A percentile compares a stretch with the other conserved stretches of the same genome.
phyloP scores from a whole-genome alignment of 2,888 invertebrate genomes.

The Protophormia terraenovae region DNA sequence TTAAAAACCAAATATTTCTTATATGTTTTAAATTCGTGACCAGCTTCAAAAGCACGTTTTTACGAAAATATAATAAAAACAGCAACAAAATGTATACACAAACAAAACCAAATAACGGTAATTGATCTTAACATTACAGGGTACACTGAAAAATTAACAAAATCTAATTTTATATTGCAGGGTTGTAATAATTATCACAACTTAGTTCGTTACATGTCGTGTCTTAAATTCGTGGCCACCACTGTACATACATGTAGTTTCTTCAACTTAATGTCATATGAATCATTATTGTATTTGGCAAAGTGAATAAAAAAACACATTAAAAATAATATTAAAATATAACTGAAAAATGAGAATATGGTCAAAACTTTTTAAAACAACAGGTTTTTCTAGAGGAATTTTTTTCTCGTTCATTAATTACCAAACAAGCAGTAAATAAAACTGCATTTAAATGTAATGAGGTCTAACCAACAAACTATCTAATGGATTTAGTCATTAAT shows the following conservation, averaged over 20 bases:
- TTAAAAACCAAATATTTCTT: too few species aligned
- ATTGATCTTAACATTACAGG: too few species aligned
- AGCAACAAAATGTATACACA: too few species aligned
- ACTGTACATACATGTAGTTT: background rate
- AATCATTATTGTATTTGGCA: constrained; percentile 6
- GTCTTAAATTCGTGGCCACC: too few species aligned
- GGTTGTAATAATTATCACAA: too few species aligned
- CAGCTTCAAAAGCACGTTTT: too few species aligned
- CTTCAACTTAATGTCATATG: background rate
- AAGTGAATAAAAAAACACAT: background rate
- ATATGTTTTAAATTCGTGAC: too few species aligned
- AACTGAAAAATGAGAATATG: background rate
- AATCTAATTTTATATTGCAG: too few species aligned
- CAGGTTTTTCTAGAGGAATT: constrained; percentile 8
- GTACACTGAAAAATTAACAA: too few species aligned
- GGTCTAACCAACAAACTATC: background rate
- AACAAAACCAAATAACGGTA: too few species aligned
- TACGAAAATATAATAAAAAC: too few species aligned
- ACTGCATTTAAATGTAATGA: constrained; percentile 8
- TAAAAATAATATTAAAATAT: background rate
- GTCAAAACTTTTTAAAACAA: background rate
- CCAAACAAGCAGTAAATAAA: constrained; percentile 17
- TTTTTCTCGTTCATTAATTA: background rate
- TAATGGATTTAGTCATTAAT: background rate
- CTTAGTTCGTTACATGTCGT: too few species aligned